Evolutionary conservation across 2,797 vertebrate species (phyloP), one percentile per base, ranked within the genome.

Genomic region (Hozukius guyotensis): DNA sequence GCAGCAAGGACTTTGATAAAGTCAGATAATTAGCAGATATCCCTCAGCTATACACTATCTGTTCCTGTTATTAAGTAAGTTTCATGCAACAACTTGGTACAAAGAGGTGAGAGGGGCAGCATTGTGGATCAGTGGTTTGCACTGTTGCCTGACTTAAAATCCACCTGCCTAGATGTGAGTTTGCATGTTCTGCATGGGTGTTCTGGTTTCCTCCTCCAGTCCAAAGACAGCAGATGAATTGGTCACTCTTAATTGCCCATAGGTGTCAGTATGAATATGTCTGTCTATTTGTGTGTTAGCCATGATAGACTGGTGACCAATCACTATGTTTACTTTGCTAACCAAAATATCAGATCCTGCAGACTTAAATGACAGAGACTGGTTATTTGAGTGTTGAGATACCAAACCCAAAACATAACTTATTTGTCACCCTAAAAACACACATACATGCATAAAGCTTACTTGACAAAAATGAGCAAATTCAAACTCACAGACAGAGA

Each of bases 1-100:
- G 16, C 57, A 73, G 77, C 68, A 59, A 38, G 76, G 31, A 64
- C 49, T 66, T 59, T 46, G 2, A 60, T 56, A 25, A 14, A 79
- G 3, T 71, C 18, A 4, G 18, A 14, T 52, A 4, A 31, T 65
- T 2, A 78, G 57, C 57, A 61, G 52, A 57, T 52, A 36, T 75
- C 61, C 25, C 36, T 55, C 0, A 0, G 8, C 18, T 31, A 4
- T 31, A 24, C 56, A 9, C 22, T 18, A 22, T 24, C 20, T 42
- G 11, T 16, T 52, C 27, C 46, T 72, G 31, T 36, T 34, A 49
- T 31, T 9, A 31, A 29, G 36, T 31, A 55, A 55, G 22, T 64
- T 38, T 42, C 34, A 24, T 36, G 34, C 61, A 36, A 0, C 12
- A 11, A 8, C 22, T n/a, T 8, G 11, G 32, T 18, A 20, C 5